Evolutionary conservation across 2,797 vertebrate genomes (phyloP).

Genomic region (Halcyon chelicuti): DNA sequence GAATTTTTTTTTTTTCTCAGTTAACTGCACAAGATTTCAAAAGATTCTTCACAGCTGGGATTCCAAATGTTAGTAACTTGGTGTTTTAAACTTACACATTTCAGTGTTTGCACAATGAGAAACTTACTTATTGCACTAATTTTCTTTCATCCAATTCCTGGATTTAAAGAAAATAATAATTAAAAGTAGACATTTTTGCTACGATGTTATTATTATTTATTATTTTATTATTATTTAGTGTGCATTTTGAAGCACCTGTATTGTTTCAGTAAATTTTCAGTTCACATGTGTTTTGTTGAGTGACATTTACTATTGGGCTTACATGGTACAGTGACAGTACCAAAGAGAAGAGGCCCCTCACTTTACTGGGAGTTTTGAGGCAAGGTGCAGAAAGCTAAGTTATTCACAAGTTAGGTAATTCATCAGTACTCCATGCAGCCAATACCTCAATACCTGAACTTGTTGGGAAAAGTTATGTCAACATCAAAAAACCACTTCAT

Average conservation of each 20-base stretch:
- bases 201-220: not conserved
- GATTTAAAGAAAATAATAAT: not conserved
- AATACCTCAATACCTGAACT: not conserved
- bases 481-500: not conserved
- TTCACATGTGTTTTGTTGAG: not conserved
- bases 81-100: not conserved
- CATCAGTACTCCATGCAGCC: not conserved
- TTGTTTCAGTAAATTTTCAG: not conserved
- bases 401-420: not conserved
- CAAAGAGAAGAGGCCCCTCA: rapidly evolving
- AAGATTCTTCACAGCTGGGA: not conserved
- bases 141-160: not conserved
- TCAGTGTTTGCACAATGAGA: not conserved
- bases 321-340: not conserved
- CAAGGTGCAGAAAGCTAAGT: not conserved
- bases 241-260: not conserved
- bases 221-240: too few relatives aligned
- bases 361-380: not conserved
- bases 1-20: not conserved
- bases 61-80: rapidly evolving
- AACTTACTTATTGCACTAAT: not conserved
- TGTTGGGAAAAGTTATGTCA: not conserved
- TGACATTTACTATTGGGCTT: not conserved
- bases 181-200: not conserved
- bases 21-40: not conserved